phyloP scores from a whole-genome alignment of 2,113 vertebrate species.

The Abramis brama region DNA sequence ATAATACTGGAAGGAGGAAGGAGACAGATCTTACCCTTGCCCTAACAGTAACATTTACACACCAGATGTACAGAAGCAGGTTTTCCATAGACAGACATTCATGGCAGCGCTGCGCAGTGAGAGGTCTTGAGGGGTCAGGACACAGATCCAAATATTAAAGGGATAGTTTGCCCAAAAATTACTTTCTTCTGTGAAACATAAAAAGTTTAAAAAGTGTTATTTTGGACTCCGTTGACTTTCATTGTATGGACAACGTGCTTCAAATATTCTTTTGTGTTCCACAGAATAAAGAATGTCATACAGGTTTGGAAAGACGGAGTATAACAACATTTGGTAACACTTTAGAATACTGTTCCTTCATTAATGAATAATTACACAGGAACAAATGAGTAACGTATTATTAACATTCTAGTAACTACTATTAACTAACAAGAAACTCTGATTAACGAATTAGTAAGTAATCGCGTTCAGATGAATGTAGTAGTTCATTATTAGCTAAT shows the following conservation, averaged over 20 bases:
- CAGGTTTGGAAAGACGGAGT: neutral
- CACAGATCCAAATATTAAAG: neutral
- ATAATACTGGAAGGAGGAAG: neutral
- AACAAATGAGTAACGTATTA: too few relatives aligned
- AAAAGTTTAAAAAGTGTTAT: neutral
- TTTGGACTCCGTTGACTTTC: too few relatives aligned
- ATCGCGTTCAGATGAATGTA: too few relatives aligned
- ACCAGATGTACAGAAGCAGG: neutral
- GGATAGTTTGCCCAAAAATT: neutral
- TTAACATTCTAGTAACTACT: too few relatives aligned
- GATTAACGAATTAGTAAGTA: too few relatives aligned
- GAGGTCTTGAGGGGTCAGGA: neutral
- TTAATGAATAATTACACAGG: too few relatives aligned
- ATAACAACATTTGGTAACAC: too few relatives aligned
- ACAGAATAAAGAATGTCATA: neutral
- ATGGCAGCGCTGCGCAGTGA: neutral
- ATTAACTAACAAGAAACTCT: too few relatives aligned
- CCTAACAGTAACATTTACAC: neutral
- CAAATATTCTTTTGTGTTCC: neutral
- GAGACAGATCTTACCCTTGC: neutral
- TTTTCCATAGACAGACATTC: neutral
- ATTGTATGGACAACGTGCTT: neutral
- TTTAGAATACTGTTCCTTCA: too few relatives aligned
- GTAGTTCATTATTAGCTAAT: too few relatives aligned
- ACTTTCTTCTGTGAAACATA: too few relatives aligned